Evolutionary conservation across 1,140 invertebrate species (phyloP), one percentile per base, ranked within the genome.

Genomic region (Caenorhabditis tropicalis): DNA sequence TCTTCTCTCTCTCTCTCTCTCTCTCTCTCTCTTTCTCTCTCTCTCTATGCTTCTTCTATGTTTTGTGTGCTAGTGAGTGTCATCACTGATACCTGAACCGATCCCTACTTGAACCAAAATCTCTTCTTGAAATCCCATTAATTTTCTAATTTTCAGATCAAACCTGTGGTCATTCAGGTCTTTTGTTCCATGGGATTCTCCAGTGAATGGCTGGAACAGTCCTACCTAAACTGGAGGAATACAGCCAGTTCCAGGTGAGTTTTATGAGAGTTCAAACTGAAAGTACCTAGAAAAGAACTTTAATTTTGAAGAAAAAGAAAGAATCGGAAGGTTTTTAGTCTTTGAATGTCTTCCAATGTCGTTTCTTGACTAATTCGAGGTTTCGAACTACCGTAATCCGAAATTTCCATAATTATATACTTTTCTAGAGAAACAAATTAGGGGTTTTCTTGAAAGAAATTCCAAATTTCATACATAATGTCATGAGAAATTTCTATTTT

Each of bases 161-260:
- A 74, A 74, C 65, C 65, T 74, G 65, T 31, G 65, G 65, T 43
- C 65, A 31, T 36, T 19, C 29, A 31, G 36, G 65, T 19, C 36
- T 6, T 31, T 21, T 12, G 33, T 46, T 74, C 21, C 36, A 74
- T 74, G 65, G 65, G 65, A 74, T 74, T 74, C 29, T 74, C 65
- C 65, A 74, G 65, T 74, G 65, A 74, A 74, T 74, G 65, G 65
- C 65, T 74, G 65, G 65, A 74, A 74, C 65, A 74, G 65, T 74
- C 65, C 65, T 74, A 74, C 36, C 36, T 74, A n/a, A 43, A 74
- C 36, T 74, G 65, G 65, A 74, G 65, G 65, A 33, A 74, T 74
- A n/a, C 36, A 15, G 65, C 65, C 21, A 74, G 65, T 74, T 33
- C 65, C 65, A 74, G 65, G 65, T 74, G 19, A 65, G 58, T 65